phyloP scores from a whole-genome alignment of 1,140 invertebrate species.

The Neomicropteryx cornuta region DNA sequence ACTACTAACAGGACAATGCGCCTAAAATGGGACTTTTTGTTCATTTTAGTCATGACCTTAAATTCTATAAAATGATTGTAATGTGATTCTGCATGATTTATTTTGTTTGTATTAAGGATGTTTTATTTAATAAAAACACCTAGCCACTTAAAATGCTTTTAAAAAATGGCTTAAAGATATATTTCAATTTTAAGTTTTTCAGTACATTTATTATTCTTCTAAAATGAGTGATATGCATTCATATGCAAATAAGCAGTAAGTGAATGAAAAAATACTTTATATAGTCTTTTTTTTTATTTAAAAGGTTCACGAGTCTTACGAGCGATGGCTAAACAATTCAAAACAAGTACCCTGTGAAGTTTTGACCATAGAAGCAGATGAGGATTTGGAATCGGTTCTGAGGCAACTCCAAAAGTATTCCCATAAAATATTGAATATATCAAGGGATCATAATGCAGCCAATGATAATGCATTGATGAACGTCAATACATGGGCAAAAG shows the following conservation, averaged over 20 bases:
- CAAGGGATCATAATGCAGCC: no score
- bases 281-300: conserved; percentile 9
- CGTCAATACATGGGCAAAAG: no score
- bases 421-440: conserved; percentile 30
- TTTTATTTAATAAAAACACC: no score
- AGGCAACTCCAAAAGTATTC: conserved; percentile 30
- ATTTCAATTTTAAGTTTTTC: not conserved
- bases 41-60: no score
- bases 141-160: not conserved
- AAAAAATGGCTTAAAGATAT: not conserved
- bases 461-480: no score
- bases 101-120: no score
- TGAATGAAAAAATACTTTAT: no score
- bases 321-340: conserved; percentile 30
- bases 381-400: conserved; percentile 22
- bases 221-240: conserved; percentile 1
- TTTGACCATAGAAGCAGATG: conserved; percentile 33
- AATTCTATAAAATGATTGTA: no score
- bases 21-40: no score
- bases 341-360: conserved; percentile 31
- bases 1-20: no score
- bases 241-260: no score
- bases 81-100: no score
- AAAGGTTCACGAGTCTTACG: conserved; percentile 36
- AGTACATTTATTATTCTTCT: not conserved